Percentiles rank a stretch among this genome's conserved stretches.
Evolutionary conservation across 2,888 invertebrate species (phyloP).

Genomic region (Cheilosia scutellata): DNA sequence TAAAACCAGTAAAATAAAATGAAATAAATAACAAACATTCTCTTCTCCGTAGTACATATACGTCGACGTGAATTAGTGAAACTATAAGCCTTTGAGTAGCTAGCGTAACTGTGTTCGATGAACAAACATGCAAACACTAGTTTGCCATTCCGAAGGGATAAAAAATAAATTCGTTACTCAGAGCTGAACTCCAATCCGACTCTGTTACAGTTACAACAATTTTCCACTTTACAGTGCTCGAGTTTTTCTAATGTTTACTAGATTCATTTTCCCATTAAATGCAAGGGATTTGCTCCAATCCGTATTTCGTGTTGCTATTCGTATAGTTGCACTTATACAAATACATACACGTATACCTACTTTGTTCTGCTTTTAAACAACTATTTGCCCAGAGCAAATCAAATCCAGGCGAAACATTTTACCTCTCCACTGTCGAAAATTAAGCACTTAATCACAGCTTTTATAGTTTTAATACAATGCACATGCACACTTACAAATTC

Average conservation of each 20-base stretch:
- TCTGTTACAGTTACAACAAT: constrained; percentile 8
- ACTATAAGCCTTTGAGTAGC: neutral
- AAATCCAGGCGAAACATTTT: constrained; percentile 31
- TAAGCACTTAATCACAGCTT: constrained; percentile 22
- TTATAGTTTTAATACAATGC: constrained; percentile 1
- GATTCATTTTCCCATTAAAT: constrained; percentile 50
- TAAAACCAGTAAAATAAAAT: neutral
- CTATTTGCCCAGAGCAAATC: constrained; percentile 37
- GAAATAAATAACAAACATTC: neutral
- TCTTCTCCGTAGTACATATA: too few species aligned
- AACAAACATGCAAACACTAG: constrained; percentile 9
- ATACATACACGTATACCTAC: neutral
- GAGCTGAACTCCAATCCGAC: neutral
- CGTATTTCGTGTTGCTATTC: neutral
- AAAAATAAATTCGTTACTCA: neutral
- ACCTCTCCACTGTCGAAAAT: constrained; percentile 19
- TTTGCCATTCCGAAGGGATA: neutral
- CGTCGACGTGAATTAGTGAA: neutral
- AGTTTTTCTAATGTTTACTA: constrained; percentile 32
- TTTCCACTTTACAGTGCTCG: constrained; percentile 17
- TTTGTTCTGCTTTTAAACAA: constrained; percentile 25
- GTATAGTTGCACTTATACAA: neutral
- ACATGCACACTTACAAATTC: too few species aligned
- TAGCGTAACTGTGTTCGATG: neutral
- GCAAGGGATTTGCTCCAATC: constrained; percentile 20